Conservation (phyloP, 2,113 vertebrate species). For the Alligator sinensis region DNA sequence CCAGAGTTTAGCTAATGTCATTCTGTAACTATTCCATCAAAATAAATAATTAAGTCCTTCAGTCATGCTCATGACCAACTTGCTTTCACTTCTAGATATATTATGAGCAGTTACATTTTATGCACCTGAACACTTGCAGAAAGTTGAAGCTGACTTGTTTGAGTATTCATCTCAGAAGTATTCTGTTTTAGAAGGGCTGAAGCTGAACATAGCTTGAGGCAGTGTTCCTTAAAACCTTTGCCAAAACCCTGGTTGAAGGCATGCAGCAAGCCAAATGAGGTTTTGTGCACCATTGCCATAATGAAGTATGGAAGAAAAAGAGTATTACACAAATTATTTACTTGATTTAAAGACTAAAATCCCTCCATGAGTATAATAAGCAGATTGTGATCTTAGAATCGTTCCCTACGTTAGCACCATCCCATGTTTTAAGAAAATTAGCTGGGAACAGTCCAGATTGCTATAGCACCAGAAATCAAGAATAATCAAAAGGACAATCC, state of each 20-base stretch:
- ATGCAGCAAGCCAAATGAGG: not conserved
- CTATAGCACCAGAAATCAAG: not conserved
- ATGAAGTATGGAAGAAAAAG: not conserved
- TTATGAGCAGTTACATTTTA: not conserved
- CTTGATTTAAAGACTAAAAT: not conserved
- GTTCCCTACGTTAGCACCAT: not conserved
- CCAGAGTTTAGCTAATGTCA: not conserved
- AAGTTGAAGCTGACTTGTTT: conserved; percentile 1
- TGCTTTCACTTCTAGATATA: not conserved
- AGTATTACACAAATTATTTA: accelerated
- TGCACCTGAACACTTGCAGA: not conserved
- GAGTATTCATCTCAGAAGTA: not conserved
- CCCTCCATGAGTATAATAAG: not conserved
- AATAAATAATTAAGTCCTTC: not conserved
- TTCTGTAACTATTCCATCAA: not conserved
- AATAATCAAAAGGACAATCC: accelerated
- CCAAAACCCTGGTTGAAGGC: not conserved
- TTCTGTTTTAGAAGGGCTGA: not conserved
- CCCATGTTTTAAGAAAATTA: not conserved
- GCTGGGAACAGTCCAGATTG: not conserved
- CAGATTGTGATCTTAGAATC: not conserved
- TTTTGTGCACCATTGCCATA: not conserved
- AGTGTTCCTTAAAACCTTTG: not conserved
- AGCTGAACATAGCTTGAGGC: not conserved
- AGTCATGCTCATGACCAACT: conserved; percentile 4